Percentiles rank a stretch among this genome's conserved stretches.
phyloP scores from a whole-genome alignment of 2,797 vertebrate species.

The Miichthys miiuy region DNA sequence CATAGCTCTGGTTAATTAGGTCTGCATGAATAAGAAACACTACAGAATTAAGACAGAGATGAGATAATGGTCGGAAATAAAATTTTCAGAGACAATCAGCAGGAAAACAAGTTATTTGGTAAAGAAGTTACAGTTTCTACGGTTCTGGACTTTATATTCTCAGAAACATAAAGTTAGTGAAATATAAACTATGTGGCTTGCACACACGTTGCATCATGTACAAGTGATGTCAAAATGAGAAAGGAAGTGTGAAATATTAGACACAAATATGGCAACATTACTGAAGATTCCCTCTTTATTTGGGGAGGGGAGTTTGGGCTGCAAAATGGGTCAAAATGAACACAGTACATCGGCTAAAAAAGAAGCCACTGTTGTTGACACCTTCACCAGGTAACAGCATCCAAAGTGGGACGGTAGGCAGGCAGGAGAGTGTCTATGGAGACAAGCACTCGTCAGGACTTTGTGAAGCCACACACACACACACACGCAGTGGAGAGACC shows the following conservation, averaged over 20 bases:
- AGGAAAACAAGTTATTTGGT: background rate
- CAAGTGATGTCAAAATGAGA: conserved; percentile 36
- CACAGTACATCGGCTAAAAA: background rate
- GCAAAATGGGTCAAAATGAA: conserved; percentile 11
- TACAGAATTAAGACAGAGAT: background rate
- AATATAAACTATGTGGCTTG: conserved; percentile 49
- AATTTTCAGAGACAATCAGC: conserved; percentile 4
- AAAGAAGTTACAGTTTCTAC: background rate
- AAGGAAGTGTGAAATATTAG: conserved; percentile 50
- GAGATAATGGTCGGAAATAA: background rate
- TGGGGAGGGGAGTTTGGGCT: background rate
- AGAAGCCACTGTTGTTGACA: conserved; percentile 48
- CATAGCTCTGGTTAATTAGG: conserved; percentile 14
- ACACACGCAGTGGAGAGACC: conserved; percentile 4
- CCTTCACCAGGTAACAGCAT: conserved; percentile 52
- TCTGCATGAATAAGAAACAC: conserved; percentile 19
- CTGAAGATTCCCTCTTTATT: background rate
- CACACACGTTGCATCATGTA: conserved; percentile 70
- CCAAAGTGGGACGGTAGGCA: conserved; percentile 27
- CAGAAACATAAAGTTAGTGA: conserved; percentile 23
- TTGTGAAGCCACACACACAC: conserved; percentile 15
- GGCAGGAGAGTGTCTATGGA: conserved; percentile 36
- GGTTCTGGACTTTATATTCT: conserved; percentile 7
- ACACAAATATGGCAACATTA: conserved; percentile 24
- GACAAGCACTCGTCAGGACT: conserved; percentile 40